A percentile compares a stretch with the other conserved stretches of the same genome.
Evolutionary conservation across 2,888 invertebrate species (phyloP).

Genomic region (Dusona sp.): DNA sequence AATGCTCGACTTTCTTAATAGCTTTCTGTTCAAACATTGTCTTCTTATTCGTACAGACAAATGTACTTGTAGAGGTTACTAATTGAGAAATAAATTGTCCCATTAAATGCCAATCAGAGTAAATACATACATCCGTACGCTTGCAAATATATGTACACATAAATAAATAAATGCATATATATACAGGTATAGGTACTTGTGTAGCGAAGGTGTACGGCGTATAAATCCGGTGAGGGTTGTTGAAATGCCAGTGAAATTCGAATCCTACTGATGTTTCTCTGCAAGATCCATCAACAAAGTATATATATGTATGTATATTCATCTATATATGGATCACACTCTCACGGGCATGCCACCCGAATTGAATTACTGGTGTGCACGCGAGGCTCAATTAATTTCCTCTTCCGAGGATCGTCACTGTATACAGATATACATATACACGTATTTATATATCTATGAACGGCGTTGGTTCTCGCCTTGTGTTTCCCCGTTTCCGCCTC

Average conservation of each 20-base stretch:
- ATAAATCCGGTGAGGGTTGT: conserved; percentile 38
- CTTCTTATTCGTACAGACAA: background rate
- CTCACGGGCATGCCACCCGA: conserved; percentile 42
- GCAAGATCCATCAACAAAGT: conserved; percentile 1
- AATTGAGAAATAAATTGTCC: conserved; percentile 47
- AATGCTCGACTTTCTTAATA: background rate
- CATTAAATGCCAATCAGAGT: conserved; percentile 37
- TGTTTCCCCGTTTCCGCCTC: conserved; percentile 23
- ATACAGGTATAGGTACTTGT: background rate
- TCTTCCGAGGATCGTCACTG: conserved; percentile 64
- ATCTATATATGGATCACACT: conserved; percentile 32
- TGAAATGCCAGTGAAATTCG: conserved; percentile 51
- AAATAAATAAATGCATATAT: background rate
- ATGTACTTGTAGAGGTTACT: conserved; percentile 20
- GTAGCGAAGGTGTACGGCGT: conserved; percentile 3
- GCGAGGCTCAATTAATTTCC: conserved; percentile 68
- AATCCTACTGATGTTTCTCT: conserved; percentile 35
- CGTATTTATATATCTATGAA: conserved; percentile 7
- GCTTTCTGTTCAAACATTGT: conserved; percentile 8
- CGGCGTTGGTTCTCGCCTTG: conserved; percentile 16
- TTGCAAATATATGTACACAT: too few species aligned
- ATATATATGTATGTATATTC: conserved; percentile 10
- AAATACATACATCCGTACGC: background rate
- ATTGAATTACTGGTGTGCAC: conserved; percentile 65
- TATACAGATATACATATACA: background rate